Evolutionary conservation across 2,888 invertebrate species (phyloP), one percentile per base, ranked within the genome.

Genomic region (Philereme vetulata): DNA sequence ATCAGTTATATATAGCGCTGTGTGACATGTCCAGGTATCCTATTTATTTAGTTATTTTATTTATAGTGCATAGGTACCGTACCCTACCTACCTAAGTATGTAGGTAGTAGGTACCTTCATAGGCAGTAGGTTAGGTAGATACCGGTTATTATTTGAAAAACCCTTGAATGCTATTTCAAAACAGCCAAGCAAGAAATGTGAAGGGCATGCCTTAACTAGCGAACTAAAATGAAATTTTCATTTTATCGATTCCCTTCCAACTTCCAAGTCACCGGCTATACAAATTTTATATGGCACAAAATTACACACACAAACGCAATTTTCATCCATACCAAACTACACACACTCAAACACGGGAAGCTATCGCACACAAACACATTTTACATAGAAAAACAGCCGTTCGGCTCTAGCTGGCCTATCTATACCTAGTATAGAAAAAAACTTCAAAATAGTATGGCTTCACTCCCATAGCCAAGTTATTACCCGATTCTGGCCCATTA

Each of bases 371-470:
- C 90, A 48, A 57, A 42, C 67, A 64, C 76, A 78, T 77, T 61
- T 88, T 88, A 89, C 85, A 89, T 90, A 90, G 89, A 88, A 88
- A 88, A 90, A 88, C 89, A 85, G 85, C 85, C 85, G 86, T 84
- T 86, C 86, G 81, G 38, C 38, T 35, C 45, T 33, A 58, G 57
- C 76, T 85, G 83, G 78, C 78, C 78, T 82, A 82, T 81, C 82
- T 80, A 80, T 82, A 85, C 74, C 74, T 83, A 78, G 65, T 84
- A 86, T 84, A 85, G 81, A 84, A 87, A 90, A 88, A 91, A 90
- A 90, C 88, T 90, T 90, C 86, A 90, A 90, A 92, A 90, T 89
- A 86, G 85, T 89, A 90, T 72, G 88, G 86, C 86, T 86, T 87
- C 88, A 75, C 77, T 86, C 79, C 80, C 79, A 81, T 83, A 60